Evolutionary conservation across 2,797 vertebrate species (phyloP).

Genomic region (Enteromius mattozi): DNA sequence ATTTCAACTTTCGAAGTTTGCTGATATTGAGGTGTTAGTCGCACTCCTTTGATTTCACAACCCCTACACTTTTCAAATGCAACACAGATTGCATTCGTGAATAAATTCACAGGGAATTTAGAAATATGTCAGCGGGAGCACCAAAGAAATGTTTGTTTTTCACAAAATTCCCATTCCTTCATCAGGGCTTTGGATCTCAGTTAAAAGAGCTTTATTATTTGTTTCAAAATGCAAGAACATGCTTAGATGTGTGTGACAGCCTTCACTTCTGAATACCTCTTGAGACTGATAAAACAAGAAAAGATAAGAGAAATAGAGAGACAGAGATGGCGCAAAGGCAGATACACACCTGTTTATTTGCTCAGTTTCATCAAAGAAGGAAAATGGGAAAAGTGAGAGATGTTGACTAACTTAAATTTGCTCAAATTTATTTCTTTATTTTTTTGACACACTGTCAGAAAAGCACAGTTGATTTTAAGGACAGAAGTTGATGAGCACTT

Average conservation of each 20-base stretch:
- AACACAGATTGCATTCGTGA: conserved; percentile 15
- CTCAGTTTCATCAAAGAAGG: conserved; percentile 46
- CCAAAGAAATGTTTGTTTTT: conserved; percentile 43
- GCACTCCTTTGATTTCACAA: conserved; percentile 38
- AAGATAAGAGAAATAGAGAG: conserved; percentile 38
- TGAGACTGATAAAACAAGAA: conserved; percentile 27
- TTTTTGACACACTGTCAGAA: conserved; percentile 22
- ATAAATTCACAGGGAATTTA: conserved; percentile 51
- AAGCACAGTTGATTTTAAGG: conserved; percentile 3
- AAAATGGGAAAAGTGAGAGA: conserved; percentile 34
- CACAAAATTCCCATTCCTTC: conserved; percentile 46
- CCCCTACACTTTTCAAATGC: conserved; percentile 25
- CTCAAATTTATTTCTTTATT: not conserved
- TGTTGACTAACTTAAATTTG: conserved; percentile 40
- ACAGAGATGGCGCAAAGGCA: conserved; percentile 35
- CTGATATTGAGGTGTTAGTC: conserved; percentile 33
- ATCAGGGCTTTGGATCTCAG: conserved; percentile 42
- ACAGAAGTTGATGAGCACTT: conserved; percentile 6
- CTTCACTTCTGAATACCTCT: conserved; percentile 39
- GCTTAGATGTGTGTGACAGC: conserved; percentile 55
- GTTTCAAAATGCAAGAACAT: conserved; percentile 52
- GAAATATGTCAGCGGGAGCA: conserved; percentile 29
- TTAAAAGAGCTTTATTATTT: conserved; percentile 61
- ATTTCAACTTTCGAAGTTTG: conserved; percentile 6
- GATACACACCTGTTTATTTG: conserved; percentile 54